A percentile compares a stretch with the other conserved stretches of the same genome.
Evolutionary conservation across 1,140 invertebrate species (phyloP).

Genomic region (Sycophila sp.): DNA sequence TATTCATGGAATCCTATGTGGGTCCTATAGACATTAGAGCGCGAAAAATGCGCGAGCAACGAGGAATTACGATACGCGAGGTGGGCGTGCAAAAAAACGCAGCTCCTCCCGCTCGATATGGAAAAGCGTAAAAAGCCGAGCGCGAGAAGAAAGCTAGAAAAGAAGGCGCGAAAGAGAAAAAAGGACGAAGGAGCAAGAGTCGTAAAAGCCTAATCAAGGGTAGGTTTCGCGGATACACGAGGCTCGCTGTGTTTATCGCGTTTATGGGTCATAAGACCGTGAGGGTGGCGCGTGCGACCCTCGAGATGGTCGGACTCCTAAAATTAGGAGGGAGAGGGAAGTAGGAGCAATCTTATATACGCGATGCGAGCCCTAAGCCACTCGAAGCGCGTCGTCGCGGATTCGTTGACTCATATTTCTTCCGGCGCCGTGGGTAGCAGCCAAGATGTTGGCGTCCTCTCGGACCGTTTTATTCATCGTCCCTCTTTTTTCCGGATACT

Average conservation of each 20-base stretch:
- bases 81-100: background rate
- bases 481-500: background rate
- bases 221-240: background rate
- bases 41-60: slow-evolving; percentile 1
- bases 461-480: no score
- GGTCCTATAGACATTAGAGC: no score
- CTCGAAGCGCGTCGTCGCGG: background rate
- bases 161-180: slow-evolving; percentile 39
- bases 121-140: no score
- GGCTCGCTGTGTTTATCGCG: slow-evolving; percentile 55
- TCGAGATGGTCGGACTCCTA: no score
- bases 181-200: slow-evolving; percentile 48
- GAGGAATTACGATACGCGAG: slow-evolving; percentile 13
- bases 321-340: slow-evolving; percentile 56
- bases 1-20: no score
- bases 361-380: background rate
- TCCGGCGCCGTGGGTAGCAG: no score
- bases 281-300: background rate
- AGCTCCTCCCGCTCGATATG: background rate
- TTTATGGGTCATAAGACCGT: slow-evolving; percentile 57
- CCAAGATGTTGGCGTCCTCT: no score
- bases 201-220: slow-evolving; percentile 41
- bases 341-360: slow-evolving; percentile 11
- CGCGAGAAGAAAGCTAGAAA: background rate
- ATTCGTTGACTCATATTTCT: no score